Evolutionary conservation across 2,888 invertebrate genomes (phyloP).

Genomic region (Drosophila crucigera): DNA sequence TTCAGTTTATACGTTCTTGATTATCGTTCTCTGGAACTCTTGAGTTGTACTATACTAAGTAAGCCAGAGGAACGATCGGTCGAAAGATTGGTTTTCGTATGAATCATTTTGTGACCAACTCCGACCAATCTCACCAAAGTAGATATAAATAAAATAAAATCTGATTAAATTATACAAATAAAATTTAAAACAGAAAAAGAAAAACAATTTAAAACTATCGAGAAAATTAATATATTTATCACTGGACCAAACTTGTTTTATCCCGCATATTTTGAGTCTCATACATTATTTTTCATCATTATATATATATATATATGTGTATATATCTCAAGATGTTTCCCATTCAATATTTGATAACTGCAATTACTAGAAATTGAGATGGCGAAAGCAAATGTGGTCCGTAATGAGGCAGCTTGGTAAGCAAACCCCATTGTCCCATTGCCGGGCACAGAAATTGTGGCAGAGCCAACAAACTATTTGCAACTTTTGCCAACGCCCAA

Average conservation of each 20-base stretch:
- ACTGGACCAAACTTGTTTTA: not conserved
- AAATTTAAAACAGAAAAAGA: not conserved
- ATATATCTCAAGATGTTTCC: not conserved
- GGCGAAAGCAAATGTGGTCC: slow-evolving; percentile 3
- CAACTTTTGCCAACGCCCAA: slow-evolving; percentile 71
- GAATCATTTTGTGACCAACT: not conserved
- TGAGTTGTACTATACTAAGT: not conserved
- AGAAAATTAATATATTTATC: not conserved
- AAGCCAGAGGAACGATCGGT: not conserved
- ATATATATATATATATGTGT: too few species aligned
- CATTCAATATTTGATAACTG: slow-evolving; percentile 6
- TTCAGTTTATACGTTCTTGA: not conserved
- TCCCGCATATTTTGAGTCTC: not conserved
- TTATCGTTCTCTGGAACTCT: not conserved
- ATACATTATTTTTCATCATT: not conserved
- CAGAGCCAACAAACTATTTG: slow-evolving; percentile 60
- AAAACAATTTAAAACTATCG: not conserved
- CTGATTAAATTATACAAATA: not conserved
- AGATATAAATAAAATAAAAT: not conserved
- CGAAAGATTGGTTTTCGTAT: not conserved
- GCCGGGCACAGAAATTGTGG: slow-evolving; percentile 28
- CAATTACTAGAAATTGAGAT: not conserved
- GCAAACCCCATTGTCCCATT: slow-evolving; percentile 46
- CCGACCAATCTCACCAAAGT: not conserved
- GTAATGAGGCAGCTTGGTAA: slow-evolving; percentile 47